A percentile compares a stretch with the other conserved stretches of the same genome.
Evolutionary conservation across 2,888 invertebrate genomes (phyloP).

Genomic region (Tenodera sinensis): DNA sequence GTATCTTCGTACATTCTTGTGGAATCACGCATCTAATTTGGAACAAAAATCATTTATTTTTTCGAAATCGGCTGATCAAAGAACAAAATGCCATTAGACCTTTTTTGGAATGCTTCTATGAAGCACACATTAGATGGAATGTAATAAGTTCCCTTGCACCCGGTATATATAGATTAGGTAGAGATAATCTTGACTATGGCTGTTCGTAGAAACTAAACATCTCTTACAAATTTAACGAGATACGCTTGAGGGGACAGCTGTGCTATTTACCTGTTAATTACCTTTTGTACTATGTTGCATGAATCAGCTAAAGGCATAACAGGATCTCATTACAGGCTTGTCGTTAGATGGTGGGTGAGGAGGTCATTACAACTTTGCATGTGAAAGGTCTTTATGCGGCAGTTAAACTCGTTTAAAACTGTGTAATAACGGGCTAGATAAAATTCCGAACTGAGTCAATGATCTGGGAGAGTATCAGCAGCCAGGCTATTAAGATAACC

Average conservation of each 20-base stretch:
- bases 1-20: no score
- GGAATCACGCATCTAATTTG: no score
- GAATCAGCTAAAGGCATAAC: not conserved
- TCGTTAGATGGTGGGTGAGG: not conserved
- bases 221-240: not conserved
- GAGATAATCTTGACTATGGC: no score
- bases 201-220: not conserved
- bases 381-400: not conserved
- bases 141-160: no score
- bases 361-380: not conserved
- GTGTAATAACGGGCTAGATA: not conserved
- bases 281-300: not conserved
- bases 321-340: no score
- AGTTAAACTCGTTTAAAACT: not conserved
- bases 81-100: no score
- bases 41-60: no score
- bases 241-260: not conserved
- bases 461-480: not conserved
- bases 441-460: not conserved
- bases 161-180: no score
- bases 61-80: no score
- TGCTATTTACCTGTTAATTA: not conserved
- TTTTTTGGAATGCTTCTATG: no score
- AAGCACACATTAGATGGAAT: no score
- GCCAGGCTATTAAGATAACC: not conserved